Evolutionary conservation across 2,888 invertebrate genomes (phyloP).

Genomic region (Cybosia mesomella): DNA sequence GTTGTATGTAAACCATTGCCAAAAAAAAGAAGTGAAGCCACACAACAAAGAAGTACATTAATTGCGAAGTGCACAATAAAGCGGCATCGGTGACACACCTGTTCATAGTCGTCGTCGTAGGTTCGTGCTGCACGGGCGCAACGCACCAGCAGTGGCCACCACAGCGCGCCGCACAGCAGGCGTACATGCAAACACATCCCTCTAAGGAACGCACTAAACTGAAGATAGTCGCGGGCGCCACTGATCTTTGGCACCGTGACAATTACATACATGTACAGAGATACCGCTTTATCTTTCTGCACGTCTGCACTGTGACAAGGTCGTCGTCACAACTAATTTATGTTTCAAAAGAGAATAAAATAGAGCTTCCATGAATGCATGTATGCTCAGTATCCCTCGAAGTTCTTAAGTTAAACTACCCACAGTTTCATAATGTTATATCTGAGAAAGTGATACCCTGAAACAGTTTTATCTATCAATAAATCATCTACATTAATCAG

Average conservation of each 20-base stretch:
- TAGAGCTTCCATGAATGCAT: slow-evolving; percentile 9
- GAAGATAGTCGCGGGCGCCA: slow-evolving; percentile 80
- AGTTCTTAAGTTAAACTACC: slow-evolving; percentile 11
- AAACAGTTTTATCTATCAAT: slow-evolving; percentile 6
- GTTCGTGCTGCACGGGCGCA: slow-evolving; percentile 76
- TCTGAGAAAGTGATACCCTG: slow-evolving; percentile 1
- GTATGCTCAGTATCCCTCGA: slow-evolving; percentile 5
- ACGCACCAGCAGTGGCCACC: slow-evolving; percentile 83
- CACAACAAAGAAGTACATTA: slow-evolving; percentile 60
- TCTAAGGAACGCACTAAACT: slow-evolving; percentile 83
- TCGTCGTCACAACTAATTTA: slow-evolving; percentile 57
- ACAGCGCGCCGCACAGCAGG: slow-evolving; percentile 84
- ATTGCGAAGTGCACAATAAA: slow-evolving; percentile 70
- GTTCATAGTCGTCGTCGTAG: slow-evolving; percentile 84
- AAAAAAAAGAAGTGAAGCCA: slow-evolving; percentile 75
- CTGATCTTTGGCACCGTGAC: slow-evolving; percentile 82
- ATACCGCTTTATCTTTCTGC: slow-evolving; percentile 74
- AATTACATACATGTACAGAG: slow-evolving; percentile 65
- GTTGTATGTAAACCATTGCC: slow-evolving; percentile 59
- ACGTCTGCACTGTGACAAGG: slow-evolving; percentile 64
- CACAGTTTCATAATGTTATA: slow-evolving; percentile 11
- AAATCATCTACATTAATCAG: slow-evolving; percentile 2
- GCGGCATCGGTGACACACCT: slow-evolving; percentile 80
- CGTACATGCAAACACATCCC: slow-evolving; percentile 85
- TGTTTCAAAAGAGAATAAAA: slow-evolving; percentile 29